These are phyloP conservation scores for Mormyrus lacerda DNA, from an alignment of 2,113 vertebrate genomes.

Conservation along the genomic window DNA sequence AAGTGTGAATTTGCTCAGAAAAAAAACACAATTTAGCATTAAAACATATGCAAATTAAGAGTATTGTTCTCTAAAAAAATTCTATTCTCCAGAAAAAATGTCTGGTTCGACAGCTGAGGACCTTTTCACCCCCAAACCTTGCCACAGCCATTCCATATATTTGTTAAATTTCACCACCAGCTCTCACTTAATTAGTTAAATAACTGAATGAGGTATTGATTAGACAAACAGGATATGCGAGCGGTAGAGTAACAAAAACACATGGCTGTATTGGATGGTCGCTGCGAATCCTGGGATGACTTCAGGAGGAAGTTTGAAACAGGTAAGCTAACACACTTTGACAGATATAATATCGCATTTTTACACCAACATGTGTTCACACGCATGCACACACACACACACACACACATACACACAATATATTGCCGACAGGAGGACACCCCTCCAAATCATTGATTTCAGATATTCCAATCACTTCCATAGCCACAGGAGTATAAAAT, in stretches of 20 bases:
- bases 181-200: neutral
- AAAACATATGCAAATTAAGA: neutral
- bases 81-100: neutral
- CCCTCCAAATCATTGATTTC: too few relatives aligned
- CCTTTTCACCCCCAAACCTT: neutral
- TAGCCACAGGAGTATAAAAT: too few relatives aligned
- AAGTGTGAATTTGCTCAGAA: neutral
- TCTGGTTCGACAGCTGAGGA: neutral
- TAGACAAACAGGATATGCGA: neutral
- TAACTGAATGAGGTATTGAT: neutral
- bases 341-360: neutral
- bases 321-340: neutral
- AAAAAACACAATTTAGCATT: neutral
- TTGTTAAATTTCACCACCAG: neutral
- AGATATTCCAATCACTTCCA: too few relatives aligned
- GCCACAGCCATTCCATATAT: neutral
- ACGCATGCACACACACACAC: too few relatives aligned
- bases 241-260: neutral
- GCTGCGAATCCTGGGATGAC: too few relatives aligned
- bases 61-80: neutral
- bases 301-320: too few relatives aligned
- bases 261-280: too few relatives aligned
- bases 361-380: neutral
- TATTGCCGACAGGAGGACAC: too few relatives aligned
- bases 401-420: too few relatives aligned